phyloP scores from a whole-genome alignment of 2,113 vertebrate species.

The Myiopsitta monachus region DNA sequence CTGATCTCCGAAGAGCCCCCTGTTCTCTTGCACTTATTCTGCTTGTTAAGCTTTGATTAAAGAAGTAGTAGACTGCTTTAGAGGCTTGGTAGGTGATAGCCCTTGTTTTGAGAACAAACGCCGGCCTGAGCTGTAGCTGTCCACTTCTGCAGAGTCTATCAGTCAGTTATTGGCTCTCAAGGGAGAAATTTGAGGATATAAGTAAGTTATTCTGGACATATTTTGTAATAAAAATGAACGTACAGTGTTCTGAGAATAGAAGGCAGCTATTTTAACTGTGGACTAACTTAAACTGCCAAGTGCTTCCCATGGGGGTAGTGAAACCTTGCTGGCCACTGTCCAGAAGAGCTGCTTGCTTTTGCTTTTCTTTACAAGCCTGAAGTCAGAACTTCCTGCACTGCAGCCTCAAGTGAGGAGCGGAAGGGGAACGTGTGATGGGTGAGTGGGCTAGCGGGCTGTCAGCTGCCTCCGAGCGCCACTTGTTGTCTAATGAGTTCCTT shows the following conservation, averaged over 20 bases:
- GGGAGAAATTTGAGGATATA: slow-evolving; percentile 22
- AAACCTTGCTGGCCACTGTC: neutral
- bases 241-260: neutral
- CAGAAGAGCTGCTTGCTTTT: neutral
- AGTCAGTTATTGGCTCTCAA: slow-evolving; percentile 15
- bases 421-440: neutral
- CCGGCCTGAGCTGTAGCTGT: neutral
- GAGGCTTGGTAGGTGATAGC: neutral
- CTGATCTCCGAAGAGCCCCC: neutral
- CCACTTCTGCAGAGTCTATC: neutral
- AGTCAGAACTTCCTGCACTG: neutral
- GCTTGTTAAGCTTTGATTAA: neutral
- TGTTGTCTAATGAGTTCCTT: neutral
- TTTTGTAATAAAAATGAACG: neutral
- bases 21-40: neutral
- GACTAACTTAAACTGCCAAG: neutral
- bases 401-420: neutral
- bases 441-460: neutral
- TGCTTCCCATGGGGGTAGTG: neutral
- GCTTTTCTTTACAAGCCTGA: neutral
- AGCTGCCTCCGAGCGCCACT: neutral
- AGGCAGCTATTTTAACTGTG: neutral
- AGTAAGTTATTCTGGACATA: slow-evolving; percentile 18
- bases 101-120: neutral
- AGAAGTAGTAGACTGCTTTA: neutral